Conservation (phyloP, 92 coral and sea anemone genomes). For the Palythoa caribaeorum region DNA sequence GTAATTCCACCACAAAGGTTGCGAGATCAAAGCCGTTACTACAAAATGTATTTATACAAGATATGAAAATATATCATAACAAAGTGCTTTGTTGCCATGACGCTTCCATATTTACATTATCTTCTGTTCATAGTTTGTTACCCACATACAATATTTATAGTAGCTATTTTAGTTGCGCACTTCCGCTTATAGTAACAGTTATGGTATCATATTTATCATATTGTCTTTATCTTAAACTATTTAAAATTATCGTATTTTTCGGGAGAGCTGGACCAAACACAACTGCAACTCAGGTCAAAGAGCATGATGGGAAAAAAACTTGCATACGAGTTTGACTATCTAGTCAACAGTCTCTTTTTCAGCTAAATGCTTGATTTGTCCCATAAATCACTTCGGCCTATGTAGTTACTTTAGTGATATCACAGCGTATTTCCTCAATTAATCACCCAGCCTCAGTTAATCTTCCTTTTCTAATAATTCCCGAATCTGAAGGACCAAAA, state of each 20-base stretch:
- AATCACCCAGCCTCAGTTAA: too few relatives aligned
- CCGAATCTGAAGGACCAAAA: too few relatives aligned
- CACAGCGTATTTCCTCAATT: too few relatives aligned
- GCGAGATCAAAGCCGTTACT: not conserved
- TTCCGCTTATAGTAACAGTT: not conserved
- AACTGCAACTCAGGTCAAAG: not conserved
- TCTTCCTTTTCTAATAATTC: too few relatives aligned
- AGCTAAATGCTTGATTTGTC: not conserved
- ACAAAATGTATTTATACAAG: not conserved
- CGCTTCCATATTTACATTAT: constrained; percentile 7
- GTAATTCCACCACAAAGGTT: not conserved
- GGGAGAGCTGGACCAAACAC: not conserved
- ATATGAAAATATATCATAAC: not conserved
- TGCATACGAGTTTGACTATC: not conserved
- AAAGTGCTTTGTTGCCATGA: not conserved
- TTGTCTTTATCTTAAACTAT: not conserved
- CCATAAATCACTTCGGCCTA: not conserved
- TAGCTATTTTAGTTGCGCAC: not conserved
- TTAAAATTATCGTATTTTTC: not conserved
- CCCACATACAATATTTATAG: constrained; percentile 10
- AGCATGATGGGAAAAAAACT: not conserved
- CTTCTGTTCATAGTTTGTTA: not conserved
- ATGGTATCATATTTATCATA: not conserved
- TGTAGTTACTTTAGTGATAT: too few relatives aligned
- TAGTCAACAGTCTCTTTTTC: not conserved